Conservation (phyloP, 2,113 vertebrate genomes). For the Neodontobutis hainanensis region DNA sequence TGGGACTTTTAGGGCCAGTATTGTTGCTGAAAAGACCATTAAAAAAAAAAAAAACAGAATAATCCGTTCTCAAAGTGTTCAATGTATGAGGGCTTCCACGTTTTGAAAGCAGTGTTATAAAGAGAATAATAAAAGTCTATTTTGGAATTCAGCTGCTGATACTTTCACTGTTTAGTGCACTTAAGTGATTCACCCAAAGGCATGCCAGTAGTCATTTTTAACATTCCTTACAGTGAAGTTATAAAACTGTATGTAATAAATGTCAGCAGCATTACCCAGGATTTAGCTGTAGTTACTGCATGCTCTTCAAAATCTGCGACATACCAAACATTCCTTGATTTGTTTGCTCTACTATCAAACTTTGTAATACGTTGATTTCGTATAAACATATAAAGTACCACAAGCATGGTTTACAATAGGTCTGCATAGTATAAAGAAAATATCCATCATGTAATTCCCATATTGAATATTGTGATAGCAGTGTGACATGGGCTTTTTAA, state of each 20-base stretch:
- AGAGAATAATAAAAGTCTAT: slow-evolving; percentile 8
- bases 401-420: too few relatives aligned
- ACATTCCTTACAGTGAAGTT: not conserved
- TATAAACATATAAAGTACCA: too few relatives aligned
- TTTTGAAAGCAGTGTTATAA: slow-evolving; percentile 12
- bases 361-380: too few relatives aligned
- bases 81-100: not conserved
- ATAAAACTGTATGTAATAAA: not conserved
- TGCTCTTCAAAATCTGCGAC: not conserved
- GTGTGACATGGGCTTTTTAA: too few relatives aligned
- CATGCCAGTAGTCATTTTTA: slow-evolving; percentile 4
- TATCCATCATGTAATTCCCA: too few relatives aligned
- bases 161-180: slow-evolving; percentile 7
- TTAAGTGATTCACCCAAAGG: not conserved
- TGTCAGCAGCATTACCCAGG: not conserved
- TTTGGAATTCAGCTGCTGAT: slow-evolving; percentile 10
- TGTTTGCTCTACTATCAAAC: too few relatives aligned
- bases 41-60: slow-evolving; percentile 37
- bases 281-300: not conserved
- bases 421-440: too few relatives aligned
- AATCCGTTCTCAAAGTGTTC: slow-evolving; percentile 25
- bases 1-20: slow-evolving; percentile 48
- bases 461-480: too few relatives aligned
- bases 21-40: slow-evolving; percentile 43
- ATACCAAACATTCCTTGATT: too few relatives aligned